A percentile compares a stretch with the other conserved stretches of the same genome.
Evolutionary conservation across 2,888 invertebrate species (phyloP).

Genomic region (Coremacera marginata): DNA sequence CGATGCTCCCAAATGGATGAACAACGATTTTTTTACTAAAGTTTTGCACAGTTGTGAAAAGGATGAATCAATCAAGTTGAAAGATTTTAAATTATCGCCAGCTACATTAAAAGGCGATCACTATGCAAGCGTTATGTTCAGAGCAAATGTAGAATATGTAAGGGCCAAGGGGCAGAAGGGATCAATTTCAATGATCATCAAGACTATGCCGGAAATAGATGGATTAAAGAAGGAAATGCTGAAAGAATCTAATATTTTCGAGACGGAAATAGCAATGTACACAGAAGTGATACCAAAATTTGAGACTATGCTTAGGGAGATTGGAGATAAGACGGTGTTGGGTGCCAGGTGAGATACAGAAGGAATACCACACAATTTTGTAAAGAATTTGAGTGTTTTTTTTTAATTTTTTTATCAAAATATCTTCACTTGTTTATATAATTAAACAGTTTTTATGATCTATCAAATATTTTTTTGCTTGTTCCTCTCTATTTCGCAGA

Average conservation of each 20-base stretch:
- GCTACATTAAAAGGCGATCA: slow-evolving; percentile 52
- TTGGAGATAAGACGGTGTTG: slow-evolving; percentile 48
- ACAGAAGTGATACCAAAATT: slow-evolving; percentile 51
- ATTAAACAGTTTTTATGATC: no score
- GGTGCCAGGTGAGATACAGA: neutral
- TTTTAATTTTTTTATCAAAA: neutral
- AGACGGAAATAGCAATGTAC: slow-evolving; percentile 54
- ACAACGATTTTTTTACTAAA: slow-evolving; percentile 46
- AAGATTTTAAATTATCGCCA: slow-evolving; percentile 37
- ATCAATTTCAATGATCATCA: slow-evolving; percentile 48
- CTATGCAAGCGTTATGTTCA: slow-evolving; percentile 54
- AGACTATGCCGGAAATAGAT: slow-evolving; percentile 48
- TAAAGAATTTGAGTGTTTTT: no score
- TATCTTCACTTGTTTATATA: no score
- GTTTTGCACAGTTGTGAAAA: slow-evolving; percentile 41
- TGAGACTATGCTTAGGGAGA: slow-evolving; percentile 47
- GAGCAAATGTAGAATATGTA: slow-evolving; percentile 45
- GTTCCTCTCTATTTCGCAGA: slow-evolving; percentile 10
- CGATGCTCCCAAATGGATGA: slow-evolving; percentile 53
- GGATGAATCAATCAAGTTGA: slow-evolving; percentile 19
- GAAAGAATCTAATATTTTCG: slow-evolving; percentile 43
- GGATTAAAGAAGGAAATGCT: slow-evolving; percentile 48
- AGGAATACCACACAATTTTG: neutral
- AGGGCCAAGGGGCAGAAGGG: neutral
- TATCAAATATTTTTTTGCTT: neutral